Base-by-base conservation (phyloP, 2,797 vertebrate species). In the Spea hammondii region DNA sequence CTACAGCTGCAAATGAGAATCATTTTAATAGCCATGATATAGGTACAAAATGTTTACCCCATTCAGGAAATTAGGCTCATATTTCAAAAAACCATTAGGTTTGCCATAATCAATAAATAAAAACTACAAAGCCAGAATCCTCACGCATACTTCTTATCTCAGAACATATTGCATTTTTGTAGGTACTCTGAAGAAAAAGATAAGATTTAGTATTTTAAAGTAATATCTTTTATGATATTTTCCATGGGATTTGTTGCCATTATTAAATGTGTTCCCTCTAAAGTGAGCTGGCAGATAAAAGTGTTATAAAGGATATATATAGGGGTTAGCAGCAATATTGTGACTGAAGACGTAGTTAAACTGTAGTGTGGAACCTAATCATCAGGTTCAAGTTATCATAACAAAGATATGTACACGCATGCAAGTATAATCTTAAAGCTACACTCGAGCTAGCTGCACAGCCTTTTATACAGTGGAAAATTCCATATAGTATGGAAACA, bases 201-300 rank as follows among this genome's bases (percentile, higher is more conserved):
- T 79, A 47, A 68, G 65, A 65, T 74, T 79, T 79, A 79, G 10
- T 73, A 74, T 50, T 79, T 68, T 54, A 59, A 65, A 79, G n/a
- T 73, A 79, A 79, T 79, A 57, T 79, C 70, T 73, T 79, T 66
- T 67, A 79, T 73, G 64, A 59, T 73, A 74, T 51, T 74, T 79
- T 74, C 48, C 14, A 13, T 62, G 65, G 68, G 77, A 79, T 79
- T 79, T 79, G 70, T 60, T 68, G 77, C 71, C 54, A 72, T 79
- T 73, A 79, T 79, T 79, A 79, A 79, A 69, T 68, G 71, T 73
- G 71, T 74, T 79, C 71, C 77, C 65, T 68, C 54, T 47, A 73
- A 68, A 74, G 70, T 44, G 46, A 79, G 17, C 47, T n/a, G 62
- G 76, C 51, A 73, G 44, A 79, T 73, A 79, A 67, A 79, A 68